Evolutionary conservation across 2,797 vertebrate species (phyloP).

Genomic region (Pyrocephalus nanus): DNA sequence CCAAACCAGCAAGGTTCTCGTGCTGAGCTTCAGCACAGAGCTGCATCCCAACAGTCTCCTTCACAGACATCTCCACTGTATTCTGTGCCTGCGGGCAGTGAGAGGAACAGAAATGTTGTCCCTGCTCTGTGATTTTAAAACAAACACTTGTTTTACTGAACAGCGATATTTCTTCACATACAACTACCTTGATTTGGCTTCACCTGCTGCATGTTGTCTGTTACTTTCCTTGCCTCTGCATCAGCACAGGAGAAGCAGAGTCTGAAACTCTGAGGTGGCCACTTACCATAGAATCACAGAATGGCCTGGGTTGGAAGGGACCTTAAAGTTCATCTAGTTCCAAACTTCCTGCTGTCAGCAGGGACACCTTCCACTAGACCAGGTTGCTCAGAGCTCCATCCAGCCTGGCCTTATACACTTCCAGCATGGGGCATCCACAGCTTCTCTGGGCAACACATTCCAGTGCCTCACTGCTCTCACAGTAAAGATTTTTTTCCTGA

Average conservation of each 20-base stretch:
- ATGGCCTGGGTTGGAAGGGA: background rate
- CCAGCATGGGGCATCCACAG: background rate
- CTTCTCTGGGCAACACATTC: background rate
- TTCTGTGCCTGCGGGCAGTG: background rate
- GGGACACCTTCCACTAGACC: background rate
- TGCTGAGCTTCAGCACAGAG: background rate
- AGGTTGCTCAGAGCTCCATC: background rate
- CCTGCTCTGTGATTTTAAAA: background rate
- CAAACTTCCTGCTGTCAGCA: background rate
- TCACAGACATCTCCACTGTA: accelerated
- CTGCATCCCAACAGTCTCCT: background rate
- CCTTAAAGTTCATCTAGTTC: background rate
- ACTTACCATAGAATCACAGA: background rate
- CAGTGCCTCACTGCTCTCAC: background rate
- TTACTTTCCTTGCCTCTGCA: background rate
- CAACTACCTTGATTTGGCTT: background rate
- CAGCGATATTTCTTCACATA: background rate
- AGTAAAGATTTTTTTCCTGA: background rate
- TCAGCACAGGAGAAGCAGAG: background rate
- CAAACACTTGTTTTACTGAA: background rate
- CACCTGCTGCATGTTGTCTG: background rate
- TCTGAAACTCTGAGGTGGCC: background rate
- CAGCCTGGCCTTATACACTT: background rate
- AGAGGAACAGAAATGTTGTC: background rate
- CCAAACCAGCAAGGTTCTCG: background rate